phyloP scores from a whole-genome alignment of 2,888 invertebrate genomes.

The Cancer borealis region DNA sequence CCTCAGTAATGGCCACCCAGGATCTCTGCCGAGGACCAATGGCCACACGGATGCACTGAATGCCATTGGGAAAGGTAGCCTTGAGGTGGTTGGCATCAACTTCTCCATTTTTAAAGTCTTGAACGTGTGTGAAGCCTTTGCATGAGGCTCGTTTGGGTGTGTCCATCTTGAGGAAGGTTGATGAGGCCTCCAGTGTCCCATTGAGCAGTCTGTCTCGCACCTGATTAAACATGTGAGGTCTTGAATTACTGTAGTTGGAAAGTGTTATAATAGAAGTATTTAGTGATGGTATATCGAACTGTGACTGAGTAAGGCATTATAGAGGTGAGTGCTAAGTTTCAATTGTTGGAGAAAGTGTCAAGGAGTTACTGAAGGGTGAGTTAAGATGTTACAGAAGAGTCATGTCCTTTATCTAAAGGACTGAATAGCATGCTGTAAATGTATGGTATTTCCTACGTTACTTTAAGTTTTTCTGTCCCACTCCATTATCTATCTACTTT shows the following conservation, averaged over 20 bases:
- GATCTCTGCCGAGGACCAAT: slow-evolving; percentile 79
- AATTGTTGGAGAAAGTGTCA: too few relatives aligned
- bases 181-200: slow-evolving; percentile 78
- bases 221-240: slow-evolving; percentile 2
- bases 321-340: too few relatives aligned
- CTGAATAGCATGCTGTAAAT: too few relatives aligned
- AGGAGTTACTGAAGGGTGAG: too few relatives aligned
- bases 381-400: too few relatives aligned
- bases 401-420: too few relatives aligned
- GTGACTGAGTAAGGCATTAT: too few relatives aligned
- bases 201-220: slow-evolving; percentile 77
- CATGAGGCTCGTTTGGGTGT: slow-evolving; percentile 78
- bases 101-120: slow-evolving; percentile 79
- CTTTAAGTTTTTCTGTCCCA: too few relatives aligned
- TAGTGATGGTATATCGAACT: too few relatives aligned
- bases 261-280: background rate
- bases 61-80: slow-evolving; percentile 78
- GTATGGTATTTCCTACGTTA: too few relatives aligned
- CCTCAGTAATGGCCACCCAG: slow-evolving; percentile 80
- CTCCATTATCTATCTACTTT: too few relatives aligned
- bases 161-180: slow-evolving; percentile 76
- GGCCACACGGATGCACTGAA: slow-evolving; percentile 79
- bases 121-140: slow-evolving; percentile 78
- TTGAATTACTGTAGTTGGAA: background rate
- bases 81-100: slow-evolving; percentile 78